These are phyloP conservation scores for Thalpophila matura DNA, from an alignment of 2,888 invertebrate genomes.

Conservation along the genomic window DNA sequence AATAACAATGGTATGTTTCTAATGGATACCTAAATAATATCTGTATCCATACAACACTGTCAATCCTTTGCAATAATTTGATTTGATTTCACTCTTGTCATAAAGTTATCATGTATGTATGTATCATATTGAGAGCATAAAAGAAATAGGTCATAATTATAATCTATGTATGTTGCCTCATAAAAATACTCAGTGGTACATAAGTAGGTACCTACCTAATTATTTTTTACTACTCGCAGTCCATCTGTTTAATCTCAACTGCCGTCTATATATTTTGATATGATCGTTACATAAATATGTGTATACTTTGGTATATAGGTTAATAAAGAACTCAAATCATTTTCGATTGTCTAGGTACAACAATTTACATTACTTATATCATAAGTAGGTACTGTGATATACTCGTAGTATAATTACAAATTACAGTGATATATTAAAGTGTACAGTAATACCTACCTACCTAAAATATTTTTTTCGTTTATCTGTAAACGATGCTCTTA, in stretches of 20 bases:
- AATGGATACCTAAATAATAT: no score
- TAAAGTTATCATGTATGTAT: constrained; percentile 23
- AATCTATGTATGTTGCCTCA: constrained; percentile 2
- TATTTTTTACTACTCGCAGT: background rate
- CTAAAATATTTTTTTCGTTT: background rate
- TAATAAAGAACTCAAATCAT: constrained; percentile 11
- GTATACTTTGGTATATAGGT: no score
- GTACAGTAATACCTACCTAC: no score
- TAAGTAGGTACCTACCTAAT: no score
- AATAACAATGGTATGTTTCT: no score
- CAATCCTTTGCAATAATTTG: background rate
- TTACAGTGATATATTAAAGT: background rate
- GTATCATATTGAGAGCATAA: constrained; percentile 18
- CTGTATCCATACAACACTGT: background rate
- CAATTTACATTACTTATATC: background rate
- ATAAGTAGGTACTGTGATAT: background rate
- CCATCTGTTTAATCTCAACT: constrained; percentile 15
- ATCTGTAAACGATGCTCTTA: background rate
- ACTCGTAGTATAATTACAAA: background rate
- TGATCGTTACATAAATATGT: background rate
- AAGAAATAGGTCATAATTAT: constrained; percentile 14
- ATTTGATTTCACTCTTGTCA: background rate
- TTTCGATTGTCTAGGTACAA: no score
- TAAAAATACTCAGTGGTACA: constrained; percentile 6
- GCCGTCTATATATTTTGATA: background rate